Evolutionary conservation across 2,113 vertebrate genomes (phyloP).

Genomic region (Peromyscus californicus): DNA sequence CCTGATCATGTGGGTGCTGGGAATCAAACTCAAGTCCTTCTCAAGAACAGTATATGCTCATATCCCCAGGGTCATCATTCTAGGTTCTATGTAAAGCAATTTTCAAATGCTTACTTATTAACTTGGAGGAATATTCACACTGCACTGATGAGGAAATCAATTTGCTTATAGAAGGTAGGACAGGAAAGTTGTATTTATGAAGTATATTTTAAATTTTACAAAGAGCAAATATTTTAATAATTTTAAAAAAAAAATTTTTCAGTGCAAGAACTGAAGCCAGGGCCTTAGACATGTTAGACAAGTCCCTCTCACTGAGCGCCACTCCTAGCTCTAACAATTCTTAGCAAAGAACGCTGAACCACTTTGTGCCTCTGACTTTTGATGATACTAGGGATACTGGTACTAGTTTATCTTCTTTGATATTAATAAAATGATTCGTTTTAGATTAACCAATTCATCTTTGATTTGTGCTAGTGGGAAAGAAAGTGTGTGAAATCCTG

Average conservation of each 20-base stretch:
- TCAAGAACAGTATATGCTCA: not conserved
- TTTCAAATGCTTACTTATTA: not conserved
- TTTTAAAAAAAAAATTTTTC: not conserved
- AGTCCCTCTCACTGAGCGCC: not conserved
- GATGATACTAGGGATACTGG: no score
- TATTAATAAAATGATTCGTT: not conserved
- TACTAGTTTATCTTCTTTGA: not conserved
- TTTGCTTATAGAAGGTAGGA: not conserved
- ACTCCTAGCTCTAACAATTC: not conserved
- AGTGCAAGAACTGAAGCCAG: not conserved
- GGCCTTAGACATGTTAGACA: not conserved
- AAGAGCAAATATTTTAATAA: not conserved
- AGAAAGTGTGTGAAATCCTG: not conserved
- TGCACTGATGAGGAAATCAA: not conserved
- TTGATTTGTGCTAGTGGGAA: not conserved
- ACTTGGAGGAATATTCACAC: not conserved
- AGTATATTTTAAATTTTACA: not conserved
- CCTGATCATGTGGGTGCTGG: not conserved
- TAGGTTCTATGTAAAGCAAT: not conserved
- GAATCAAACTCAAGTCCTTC: not conserved
- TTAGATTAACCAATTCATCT: not conserved
- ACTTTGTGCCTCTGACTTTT: not conserved
- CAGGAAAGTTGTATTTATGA: not conserved
- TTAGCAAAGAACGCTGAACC: not conserved
- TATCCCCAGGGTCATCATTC: not conserved